Base-by-base conservation (phyloP, 2,113 vertebrate genomes). In the Ochotona curzoniae region DNA sequence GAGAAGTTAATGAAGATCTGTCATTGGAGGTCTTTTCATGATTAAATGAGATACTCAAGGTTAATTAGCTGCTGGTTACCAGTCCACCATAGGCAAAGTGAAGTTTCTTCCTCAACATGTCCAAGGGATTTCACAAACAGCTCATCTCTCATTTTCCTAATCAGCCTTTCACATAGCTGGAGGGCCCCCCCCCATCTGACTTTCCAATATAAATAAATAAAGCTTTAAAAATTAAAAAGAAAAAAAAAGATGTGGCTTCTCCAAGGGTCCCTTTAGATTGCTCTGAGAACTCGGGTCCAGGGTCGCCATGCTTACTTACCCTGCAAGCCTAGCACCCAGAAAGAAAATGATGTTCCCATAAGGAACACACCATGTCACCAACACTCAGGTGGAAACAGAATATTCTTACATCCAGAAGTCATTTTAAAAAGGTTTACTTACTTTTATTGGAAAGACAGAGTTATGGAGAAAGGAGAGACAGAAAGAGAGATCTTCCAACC, bases 341-440 rank as follows among this genome's bases (percentile, higher is more conserved):
- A 44, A 44, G 38, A 44, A 44, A 44, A 26, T 54, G 12, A 54
- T 26, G 66, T 47, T 64, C 44, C 47, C 47, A 13, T 26, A 67
- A 85, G 73, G 30, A 94, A 66, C 12, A 32, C 2, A 71, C 7
- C 5, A 12, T 32, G 57, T 73, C 54, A 82, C 54, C 8, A 51
- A 7, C 51, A 20, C 32, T 5, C 32, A 66, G 26, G 28, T 54
- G 89, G 54, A 81, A 71, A 67, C 25, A 91, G n/a, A 73, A n/a
- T 66, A 38, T 30, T 6, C 49, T 54, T 57, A 87, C 57, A 83
- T 38, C 25, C 74, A 91, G 54, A 86, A 89, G 38, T 44, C 38
- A 44, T 44, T 44, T 44, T 44, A 4, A 4, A 44, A 44, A 44
- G 38, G 6, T 44, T 44, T 44, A 44, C 6, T 44, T 44, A 44